Evolutionary conservation across 2,797 vertebrate species (phyloP).

Genomic region (Coluber constrictor): DNA sequence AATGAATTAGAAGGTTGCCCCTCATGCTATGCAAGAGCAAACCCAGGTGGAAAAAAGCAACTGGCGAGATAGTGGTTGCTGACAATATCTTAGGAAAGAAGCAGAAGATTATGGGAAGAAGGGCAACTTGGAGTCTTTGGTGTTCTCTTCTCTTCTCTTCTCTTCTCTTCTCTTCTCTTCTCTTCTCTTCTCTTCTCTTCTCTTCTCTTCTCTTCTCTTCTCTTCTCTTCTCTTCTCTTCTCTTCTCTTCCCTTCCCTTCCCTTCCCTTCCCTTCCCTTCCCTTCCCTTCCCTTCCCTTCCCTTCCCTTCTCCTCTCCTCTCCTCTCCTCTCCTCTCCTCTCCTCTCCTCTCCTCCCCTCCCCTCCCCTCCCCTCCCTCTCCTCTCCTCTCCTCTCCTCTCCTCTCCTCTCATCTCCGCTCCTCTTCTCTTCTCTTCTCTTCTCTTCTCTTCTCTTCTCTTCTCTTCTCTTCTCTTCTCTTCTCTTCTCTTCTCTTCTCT

Average conservation of each 20-base stretch:
- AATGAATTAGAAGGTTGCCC: neutral
- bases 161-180: neutral
- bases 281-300: fast-evolving
- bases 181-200: too few relatives aligned
- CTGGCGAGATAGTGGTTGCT: neutral
- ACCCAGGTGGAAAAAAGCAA: neutral
- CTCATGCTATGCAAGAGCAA: neutral
- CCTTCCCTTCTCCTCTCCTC: fast-evolving
- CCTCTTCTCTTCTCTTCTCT: fast-evolving
- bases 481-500: fast-evolving
- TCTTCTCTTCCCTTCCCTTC: neutral
- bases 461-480: fast-evolving
- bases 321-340: fast-evolving
- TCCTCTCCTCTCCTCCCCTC: fast-evolving
- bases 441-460: neutral
- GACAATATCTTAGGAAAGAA: neutral
- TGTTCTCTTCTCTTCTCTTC: neutral
- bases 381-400: neutral
- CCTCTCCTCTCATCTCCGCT: neutral
- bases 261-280: neutral
- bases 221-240: neutral
- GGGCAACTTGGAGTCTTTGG: neutral
- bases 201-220: neutral
- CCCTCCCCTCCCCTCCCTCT: neutral
- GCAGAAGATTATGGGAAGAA: neutral